Conservation (phyloP, 37 sponge, comb jelly and placozoan species). For the Oscarella lobularis region DNA sequence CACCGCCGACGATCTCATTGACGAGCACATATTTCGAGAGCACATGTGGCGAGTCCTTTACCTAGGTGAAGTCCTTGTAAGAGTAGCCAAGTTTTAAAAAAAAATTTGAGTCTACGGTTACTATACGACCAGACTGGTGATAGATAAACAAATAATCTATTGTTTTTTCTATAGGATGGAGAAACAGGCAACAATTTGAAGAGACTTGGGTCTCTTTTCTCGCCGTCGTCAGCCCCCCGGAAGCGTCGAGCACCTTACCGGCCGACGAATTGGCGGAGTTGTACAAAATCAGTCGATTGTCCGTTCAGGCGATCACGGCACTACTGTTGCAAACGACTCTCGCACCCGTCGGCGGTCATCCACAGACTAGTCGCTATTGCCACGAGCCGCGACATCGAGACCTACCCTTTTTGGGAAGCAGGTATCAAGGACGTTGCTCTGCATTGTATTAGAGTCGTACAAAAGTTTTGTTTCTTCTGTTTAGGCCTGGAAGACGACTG, state of each 20-base stretch:
- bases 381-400: background rate
- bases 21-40: background rate
- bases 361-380: background rate
- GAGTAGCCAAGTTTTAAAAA: too few relatives aligned
- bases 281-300: background rate
- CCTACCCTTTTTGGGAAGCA: background rate
- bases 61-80: too few relatives aligned
- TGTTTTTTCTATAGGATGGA: constrained; percentile 65
- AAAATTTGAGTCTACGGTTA: too few relatives aligned
- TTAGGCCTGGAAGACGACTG: too few relatives aligned
- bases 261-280: background rate
- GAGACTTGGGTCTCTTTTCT: constrained; percentile 65
- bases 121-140: too few relatives aligned
- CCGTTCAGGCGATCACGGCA: background rate
- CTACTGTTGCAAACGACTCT: background rate
- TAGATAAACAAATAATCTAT: too few relatives aligned
- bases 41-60: background rate
- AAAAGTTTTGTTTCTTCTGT: too few relatives aligned
- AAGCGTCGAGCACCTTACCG: constrained; percentile 9
- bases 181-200: constrained; percentile 60
- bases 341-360: background rate
- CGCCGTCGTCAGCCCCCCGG: constrained; percentile 43
- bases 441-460: too few relatives aligned
- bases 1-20: background rate
- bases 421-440: too few relatives aligned